Evolutionary conservation across 92 coral and sea anemone species (phyloP).

Genomic region (Epizoanthus illoricatus): DNA sequence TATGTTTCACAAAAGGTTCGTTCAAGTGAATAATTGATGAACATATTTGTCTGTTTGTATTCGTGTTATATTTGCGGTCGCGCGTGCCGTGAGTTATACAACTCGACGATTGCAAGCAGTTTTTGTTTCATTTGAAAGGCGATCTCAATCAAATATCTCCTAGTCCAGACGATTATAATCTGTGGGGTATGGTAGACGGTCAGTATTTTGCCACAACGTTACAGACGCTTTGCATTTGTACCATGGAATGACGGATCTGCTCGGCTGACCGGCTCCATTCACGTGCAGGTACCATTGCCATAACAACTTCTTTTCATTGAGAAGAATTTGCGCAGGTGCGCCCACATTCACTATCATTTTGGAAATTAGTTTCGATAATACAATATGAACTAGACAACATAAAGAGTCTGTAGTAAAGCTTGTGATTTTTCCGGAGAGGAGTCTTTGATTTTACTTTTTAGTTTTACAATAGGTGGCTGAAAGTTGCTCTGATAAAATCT

Average conservation of each 20-base stretch:
- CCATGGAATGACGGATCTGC: too few relatives aligned
- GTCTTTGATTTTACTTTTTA: neutral
- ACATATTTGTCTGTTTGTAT: constrained; percentile 28
- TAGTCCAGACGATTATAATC: neutral
- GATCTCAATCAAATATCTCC: neutral
- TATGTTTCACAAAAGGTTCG: constrained; percentile 42
- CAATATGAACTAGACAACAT: neutral
- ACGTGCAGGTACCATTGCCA: constrained; percentile 38
- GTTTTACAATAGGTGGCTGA: neutral
- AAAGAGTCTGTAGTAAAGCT: neutral
- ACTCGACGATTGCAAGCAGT: too few relatives aligned
- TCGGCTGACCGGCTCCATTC: neutral
- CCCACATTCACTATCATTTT: constrained; percentile 3
- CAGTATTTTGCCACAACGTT: neutral
- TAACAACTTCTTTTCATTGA: constrained; percentile 17
- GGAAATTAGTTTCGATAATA: neutral
- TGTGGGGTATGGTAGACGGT: neutral
- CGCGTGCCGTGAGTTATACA: neutral
- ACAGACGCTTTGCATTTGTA: neutral
- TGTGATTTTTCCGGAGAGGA: neutral
- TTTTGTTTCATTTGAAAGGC: neutral
- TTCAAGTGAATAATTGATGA: constrained; percentile 53
- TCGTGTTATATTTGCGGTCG: constrained; percentile 41
- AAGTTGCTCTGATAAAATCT: neutral
- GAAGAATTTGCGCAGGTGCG: constrained; percentile 25